Evolutionary conservation across 2,113 vertebrate genomes (phyloP), one percentile per base, ranked within the genome.

Genomic region (Oncorhynchus mykiss): DNA sequence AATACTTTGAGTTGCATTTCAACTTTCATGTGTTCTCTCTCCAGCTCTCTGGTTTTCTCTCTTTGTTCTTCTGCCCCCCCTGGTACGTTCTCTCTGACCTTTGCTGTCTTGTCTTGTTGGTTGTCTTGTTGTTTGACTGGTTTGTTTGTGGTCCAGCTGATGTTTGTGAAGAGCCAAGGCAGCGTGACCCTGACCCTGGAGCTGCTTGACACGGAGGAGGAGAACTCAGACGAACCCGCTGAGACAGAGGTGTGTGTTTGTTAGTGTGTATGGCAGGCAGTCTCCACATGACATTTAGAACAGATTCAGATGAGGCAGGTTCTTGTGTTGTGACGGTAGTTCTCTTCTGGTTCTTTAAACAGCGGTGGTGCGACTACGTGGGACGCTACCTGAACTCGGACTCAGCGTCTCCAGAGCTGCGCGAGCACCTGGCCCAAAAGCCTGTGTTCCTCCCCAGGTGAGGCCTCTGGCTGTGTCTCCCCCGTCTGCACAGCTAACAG

Each of bases 331-430:
- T 45, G 39, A 45, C 9, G 39, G 39, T 45, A 11, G 51, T 54
- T 34, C 25, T 48, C 12, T 78, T 73, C 5, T 82, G 8, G 82
- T 80, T 87, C 81, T 57, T 84, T 84, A 54, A 75, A 45, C 90
- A 99, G 98, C 95, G 96, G 85, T 99, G 98, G 98, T 97, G 95
- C 0, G 97, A 99, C 93, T 99, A 99, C 0, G 95, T 99, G 81
- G 95, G 95, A 80, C 94, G 97, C 48, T 99, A 99, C 75, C 93
- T 99, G 88, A 97, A 95, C 90, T 94, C 96, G 0, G 97, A 99
- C 84, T 96, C 97, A 82, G 95, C 97, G 60, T 99, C 98, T 81
- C 95, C 96, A 0, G 97, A 99, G 87, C 93, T 99, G 67, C 95
- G 97, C n/a, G 98, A 99, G 76, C 98, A 99, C 85, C 92, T 99